Conservation (phyloP, 2,113 vertebrate genomes). For the Apus apus region DNA sequence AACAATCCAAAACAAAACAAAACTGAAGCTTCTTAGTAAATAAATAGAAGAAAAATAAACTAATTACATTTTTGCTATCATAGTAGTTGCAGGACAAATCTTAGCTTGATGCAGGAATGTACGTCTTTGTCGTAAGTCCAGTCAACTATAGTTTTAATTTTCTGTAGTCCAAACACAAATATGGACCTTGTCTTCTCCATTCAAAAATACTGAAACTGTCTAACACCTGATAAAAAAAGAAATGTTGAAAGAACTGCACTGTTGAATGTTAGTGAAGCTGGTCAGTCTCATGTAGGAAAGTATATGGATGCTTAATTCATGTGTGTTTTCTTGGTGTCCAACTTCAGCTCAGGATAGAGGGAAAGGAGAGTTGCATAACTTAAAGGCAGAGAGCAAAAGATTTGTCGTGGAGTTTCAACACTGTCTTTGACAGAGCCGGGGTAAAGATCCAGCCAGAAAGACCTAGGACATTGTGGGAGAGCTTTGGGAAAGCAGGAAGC, state of each 20-base stretch:
- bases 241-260: neutral
- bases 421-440: neutral
- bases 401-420: neutral
- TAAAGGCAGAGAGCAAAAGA: neutral
- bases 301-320: rapidly evolving
- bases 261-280: neutral
- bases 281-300: neutral
- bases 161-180: neutral
- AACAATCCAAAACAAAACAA: neutral
- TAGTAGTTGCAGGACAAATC: neutral
- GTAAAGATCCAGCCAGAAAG: neutral
- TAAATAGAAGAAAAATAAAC: neutral
- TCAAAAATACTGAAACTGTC: neutral
- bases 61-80: neutral
- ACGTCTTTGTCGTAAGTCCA: neutral
- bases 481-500: neutral
- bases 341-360: neutral
- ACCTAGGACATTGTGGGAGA: neutral
- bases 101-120: neutral
- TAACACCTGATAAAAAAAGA: neutral
- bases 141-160: neutral
- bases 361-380: neutral
- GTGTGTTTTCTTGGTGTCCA: rapidly evolving
- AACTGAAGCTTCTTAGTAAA: neutral
- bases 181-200: neutral